Conservation (phyloP, 1,140 invertebrate species). For the Spodoptera litura region DNA sequence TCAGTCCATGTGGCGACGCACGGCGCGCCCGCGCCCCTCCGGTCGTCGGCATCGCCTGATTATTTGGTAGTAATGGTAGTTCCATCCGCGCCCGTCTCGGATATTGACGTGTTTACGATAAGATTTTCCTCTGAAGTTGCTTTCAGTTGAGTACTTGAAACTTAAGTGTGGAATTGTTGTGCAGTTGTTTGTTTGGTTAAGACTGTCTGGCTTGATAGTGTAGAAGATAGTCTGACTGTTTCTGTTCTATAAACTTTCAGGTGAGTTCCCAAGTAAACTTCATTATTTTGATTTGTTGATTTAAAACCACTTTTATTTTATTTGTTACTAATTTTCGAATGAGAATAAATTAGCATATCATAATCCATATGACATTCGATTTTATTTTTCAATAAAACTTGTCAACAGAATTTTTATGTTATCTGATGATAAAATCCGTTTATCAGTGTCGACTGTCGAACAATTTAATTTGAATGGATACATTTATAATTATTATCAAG, state of each 20-base stretch:
- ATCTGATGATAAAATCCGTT: slow-evolving; percentile 31
- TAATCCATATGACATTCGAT: background rate
- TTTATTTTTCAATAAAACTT: slow-evolving; percentile 11
- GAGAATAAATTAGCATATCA: no score
- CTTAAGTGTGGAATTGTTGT: slow-evolving; percentile 32
- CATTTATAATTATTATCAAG: slow-evolving; percentile 22
- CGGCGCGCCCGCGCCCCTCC: slow-evolving; percentile 72
- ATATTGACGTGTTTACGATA: slow-evolving; percentile 63
- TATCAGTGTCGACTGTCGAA: slow-evolving; percentile 14
- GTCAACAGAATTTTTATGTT: background rate
- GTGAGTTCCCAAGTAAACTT: slow-evolving; percentile 30
- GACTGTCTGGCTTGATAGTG: slow-evolving; percentile 22
- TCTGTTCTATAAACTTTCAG: slow-evolving; percentile 56
- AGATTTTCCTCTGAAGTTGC: slow-evolving; percentile 30
- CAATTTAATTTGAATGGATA: slow-evolving; percentile 34
- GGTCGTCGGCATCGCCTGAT: slow-evolving; percentile 61
- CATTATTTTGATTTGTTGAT: background rate
- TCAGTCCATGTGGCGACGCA: slow-evolving; percentile 59
- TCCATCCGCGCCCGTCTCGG: slow-evolving; percentile 62
- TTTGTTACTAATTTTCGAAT: no score
- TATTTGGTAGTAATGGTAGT: slow-evolving; percentile 73
- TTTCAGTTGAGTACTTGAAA: slow-evolving; percentile 43
- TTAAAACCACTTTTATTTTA: background rate
- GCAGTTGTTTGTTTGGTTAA: slow-evolving; percentile 40
- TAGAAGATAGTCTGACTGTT: slow-evolving; percentile 29